Evolutionary conservation across 64 coral and sea anemone genomes (phyloP).

Genomic region (Porites australiensis): DNA sequence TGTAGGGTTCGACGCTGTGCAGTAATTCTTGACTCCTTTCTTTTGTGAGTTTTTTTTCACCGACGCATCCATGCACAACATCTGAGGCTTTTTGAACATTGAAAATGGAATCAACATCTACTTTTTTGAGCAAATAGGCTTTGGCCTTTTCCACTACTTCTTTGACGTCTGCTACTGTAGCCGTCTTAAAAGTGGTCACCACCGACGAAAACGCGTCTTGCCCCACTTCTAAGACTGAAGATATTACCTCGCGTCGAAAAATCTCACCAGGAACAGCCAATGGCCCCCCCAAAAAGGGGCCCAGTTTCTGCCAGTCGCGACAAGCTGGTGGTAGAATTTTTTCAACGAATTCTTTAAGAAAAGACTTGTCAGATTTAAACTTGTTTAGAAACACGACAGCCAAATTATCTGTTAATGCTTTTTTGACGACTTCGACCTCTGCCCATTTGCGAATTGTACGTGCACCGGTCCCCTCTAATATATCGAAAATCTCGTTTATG

Average conservation of each 20-base stretch:
- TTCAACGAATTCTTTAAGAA: constrained; percentile 5
- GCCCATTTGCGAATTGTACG: constrained; percentile 48
- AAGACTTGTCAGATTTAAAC: not conserved
- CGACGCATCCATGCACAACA: constrained; percentile 35
- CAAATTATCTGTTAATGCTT: not conserved
- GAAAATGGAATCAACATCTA: not conserved
- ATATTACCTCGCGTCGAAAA: too few relatives aligned
- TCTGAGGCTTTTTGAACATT: constrained; percentile 50
- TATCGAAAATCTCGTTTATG: constrained; percentile 8
- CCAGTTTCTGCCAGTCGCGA: not conserved
- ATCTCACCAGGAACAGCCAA: too few relatives aligned
- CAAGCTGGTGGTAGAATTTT: constrained; percentile 24
- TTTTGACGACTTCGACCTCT: not conserved
- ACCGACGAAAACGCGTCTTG: too few relatives aligned
- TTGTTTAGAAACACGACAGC: not conserved
- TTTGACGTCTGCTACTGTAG: not conserved
- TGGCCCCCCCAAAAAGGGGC: too few relatives aligned
- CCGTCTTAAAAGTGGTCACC: not conserved
- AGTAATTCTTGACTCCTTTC: constrained; percentile 9
- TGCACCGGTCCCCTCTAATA: constrained; percentile 43
- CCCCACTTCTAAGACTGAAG: too few relatives aligned
- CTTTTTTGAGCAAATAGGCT: not conserved
- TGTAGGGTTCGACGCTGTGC: not conserved
- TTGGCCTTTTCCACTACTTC: constrained; percentile 16
- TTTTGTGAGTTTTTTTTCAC: constrained; percentile 40